Base-by-base conservation (phyloP, 2,888 invertebrate species). In the Morpho helenor region DNA sequence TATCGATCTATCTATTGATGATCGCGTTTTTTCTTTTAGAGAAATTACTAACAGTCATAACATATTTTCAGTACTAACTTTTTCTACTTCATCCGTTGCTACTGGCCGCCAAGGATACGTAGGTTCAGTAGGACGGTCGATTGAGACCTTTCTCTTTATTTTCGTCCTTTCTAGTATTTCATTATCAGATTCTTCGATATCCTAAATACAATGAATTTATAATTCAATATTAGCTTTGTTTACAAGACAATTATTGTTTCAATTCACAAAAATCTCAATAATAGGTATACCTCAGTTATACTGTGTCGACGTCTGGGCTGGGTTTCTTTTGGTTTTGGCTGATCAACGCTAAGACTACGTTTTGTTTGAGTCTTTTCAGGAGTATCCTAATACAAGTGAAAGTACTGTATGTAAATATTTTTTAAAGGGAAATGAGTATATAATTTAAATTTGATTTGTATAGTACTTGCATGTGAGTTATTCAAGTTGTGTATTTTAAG, bases 311-410 rank as follows among this genome's bases (percentile, higher is more conserved):
- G 74, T 61, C 64, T 72, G 8, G 69, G 65, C 45, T 65, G 61
- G 54, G 65, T 62, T 44, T 72, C 71, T 40, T 65, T 69, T 51
- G 61, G 59, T 53, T 61, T 68, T 41, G 68, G 61, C 55, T 70
- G 68, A 39, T 79, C 77, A 64, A 83, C 68, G 60, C 74, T 82
- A 63, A 74, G 65, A 62, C 79, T 82, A 68, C 73, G 76, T 72
- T 80, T 80, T 8, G 79, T 73, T 69, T 80, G 78, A 10, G 64
- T 58, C 52, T 71, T 80, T 62, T 76, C 68, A 57, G 66, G 73
- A 16, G 69, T 55, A 72, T 79, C 82, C 86, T 87, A 82, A 65
- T 70, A 67, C 40, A 41, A 67, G 48, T 61, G 51, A 59, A 69
- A 49, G 57, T 50, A 50, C 22, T 23, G 42, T 47, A 47, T 57